A percentile compares a stretch with the other conserved stretches of the same genome.
Evolutionary conservation across 2,888 invertebrate genomes (phyloP).

Genomic region (Noctua pronuba): DNA sequence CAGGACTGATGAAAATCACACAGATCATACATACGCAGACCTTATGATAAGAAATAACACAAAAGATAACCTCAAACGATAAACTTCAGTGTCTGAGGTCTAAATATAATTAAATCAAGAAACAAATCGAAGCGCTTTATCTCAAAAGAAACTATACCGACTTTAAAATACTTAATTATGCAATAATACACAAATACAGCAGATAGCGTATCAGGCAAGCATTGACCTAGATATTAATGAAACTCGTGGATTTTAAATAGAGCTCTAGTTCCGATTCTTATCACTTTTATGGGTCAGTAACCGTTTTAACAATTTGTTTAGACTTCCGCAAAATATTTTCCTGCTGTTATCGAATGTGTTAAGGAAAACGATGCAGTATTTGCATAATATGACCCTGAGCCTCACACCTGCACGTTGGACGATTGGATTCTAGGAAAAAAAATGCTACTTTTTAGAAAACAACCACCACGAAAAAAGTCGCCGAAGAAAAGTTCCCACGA

Average conservation of each 20-base stretch:
- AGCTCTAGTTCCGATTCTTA: conserved; percentile 13
- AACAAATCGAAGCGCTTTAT: background rate
- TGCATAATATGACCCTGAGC: conserved; percentile 2
- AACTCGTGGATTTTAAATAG: background rate
- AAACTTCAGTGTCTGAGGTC: background rate
- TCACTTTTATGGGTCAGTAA: background rate
- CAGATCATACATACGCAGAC: background rate
- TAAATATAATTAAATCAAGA: background rate
- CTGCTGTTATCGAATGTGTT: background rate
- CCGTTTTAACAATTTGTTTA: background rate
- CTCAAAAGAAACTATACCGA: background rate
- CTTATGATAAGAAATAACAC: background rate
- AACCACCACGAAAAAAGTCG: background rate
- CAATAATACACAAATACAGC: background rate
- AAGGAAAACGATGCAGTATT: conserved; percentile 10
- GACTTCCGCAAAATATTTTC: conserved; percentile 12
- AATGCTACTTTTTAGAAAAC: no score
- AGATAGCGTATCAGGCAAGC: background rate
- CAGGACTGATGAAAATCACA: background rate
- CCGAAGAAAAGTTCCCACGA: background rate
- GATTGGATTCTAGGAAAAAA: background rate
- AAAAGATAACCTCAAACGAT: background rate
- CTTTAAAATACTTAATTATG: background rate
- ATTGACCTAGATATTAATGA: background rate
- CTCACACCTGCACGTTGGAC: background rate